Conservation (phyloP, 2,113 vertebrate genomes). For the Bagarius yarrelli region DNA sequence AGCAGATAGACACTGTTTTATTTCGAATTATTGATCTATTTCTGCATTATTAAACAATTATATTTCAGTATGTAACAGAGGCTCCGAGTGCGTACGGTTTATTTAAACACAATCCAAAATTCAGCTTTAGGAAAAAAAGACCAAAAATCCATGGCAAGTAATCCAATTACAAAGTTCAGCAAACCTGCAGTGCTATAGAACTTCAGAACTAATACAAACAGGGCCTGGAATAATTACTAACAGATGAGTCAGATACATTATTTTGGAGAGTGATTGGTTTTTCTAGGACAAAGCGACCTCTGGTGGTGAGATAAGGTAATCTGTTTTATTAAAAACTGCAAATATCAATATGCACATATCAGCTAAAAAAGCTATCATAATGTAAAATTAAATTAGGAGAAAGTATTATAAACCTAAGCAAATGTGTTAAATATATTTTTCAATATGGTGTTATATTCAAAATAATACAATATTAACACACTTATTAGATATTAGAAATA, state of each 20-base stretch:
- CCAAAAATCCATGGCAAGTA: not conserved
- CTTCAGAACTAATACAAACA: not conserved
- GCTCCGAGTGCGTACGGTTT: not conserved
- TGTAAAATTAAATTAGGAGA: not conserved
- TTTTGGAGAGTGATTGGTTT: not conserved
- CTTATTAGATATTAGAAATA: no score
- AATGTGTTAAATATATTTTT: not conserved
- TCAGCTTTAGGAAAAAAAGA: not conserved
- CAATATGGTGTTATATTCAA: not conserved
- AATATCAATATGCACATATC: not conserved
- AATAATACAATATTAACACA: not conserved
- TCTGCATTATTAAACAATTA: not conserved
- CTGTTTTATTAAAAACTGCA: no score
- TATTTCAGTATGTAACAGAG: not conserved
- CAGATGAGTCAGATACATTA: constrained; percentile 1
- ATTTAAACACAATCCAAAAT: not conserved
- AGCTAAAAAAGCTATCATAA: not conserved
- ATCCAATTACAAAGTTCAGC: not conserved
- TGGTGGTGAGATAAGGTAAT: not conserved
- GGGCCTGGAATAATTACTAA: constrained; percentile 4
- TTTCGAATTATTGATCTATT: not conserved
- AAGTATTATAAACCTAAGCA: not conserved
- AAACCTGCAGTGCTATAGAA: not conserved
- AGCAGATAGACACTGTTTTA: not conserved
- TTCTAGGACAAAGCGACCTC: not conserved